Evolutionary conservation across 2,797 vertebrate species (phyloP).

Genomic region (Dryobates pubescens): DNA sequence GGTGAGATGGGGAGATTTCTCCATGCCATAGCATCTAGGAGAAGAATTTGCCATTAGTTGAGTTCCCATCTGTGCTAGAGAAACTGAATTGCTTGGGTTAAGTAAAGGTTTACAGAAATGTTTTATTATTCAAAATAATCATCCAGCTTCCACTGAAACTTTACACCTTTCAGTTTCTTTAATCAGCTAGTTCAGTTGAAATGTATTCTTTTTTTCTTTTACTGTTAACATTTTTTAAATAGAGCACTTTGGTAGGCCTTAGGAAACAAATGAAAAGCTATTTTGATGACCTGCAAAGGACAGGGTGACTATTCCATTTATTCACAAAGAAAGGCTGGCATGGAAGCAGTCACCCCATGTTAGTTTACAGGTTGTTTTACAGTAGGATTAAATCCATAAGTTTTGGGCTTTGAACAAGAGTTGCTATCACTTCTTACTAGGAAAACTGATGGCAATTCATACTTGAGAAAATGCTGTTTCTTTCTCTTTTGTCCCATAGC

Average conservation of each 20-base stretch:
- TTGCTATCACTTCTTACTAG: slow-evolving; percentile 5
- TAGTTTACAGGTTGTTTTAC: slow-evolving; percentile 3
- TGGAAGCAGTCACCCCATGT: background rate
- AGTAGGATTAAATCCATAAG: slow-evolving; percentile 16
- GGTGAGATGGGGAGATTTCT: background rate
- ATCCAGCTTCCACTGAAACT: background rate
- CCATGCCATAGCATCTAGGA: background rate
- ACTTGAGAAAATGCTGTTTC: background rate
- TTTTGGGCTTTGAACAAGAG: slow-evolving; percentile 17
- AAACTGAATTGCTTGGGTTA: background rate
- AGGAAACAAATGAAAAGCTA: background rate
- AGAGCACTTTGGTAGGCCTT: background rate
- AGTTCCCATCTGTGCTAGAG: background rate
- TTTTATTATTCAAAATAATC: background rate
- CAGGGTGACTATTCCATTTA: background rate
- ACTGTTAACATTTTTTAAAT: background rate
- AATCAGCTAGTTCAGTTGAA: background rate
- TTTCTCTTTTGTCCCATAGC: background rate
- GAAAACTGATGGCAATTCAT: background rate
- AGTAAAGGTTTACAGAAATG: background rate
- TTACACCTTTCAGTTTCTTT: background rate
- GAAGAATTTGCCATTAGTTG: background rate
- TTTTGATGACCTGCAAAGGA: background rate
- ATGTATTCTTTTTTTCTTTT: background rate
- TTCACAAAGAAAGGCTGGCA: background rate